Evolutionary conservation across 2,888 invertebrate species (phyloP), one percentile per base, ranked within the genome.

Genomic region (Ashinkailepas kermadecensis): DNA sequence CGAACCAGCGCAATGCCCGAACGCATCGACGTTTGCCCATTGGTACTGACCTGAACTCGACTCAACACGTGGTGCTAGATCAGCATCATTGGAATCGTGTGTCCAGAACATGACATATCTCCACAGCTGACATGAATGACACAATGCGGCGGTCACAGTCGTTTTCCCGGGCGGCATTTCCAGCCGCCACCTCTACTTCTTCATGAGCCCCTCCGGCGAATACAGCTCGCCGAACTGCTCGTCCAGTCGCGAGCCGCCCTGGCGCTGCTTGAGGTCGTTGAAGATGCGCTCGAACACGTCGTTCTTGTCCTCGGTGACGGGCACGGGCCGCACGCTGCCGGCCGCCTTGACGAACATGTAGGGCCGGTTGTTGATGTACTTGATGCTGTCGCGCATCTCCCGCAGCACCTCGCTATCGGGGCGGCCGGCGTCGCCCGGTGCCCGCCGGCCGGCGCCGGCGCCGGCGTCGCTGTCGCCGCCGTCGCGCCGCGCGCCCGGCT

Each of bases 171-270:
- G n/a, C n/a, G 39, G 15, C 7, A 39, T 78, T 81, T 25, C 83
- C 83, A 82, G 65, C 59, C 39, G 83, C 83, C 57, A 80, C 23
- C 11, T 81, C 25, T 67, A 67, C 25, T 67, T n/a, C 25, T 13
- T 10, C 67, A 67, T 25, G n/a, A 67, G 67, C 13, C 25, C 11
- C 2, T 74, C 74, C 21, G 74, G 54, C 6, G 54, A 54, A 9
- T 54, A 74, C 15, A 84, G 81, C n/a, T 83, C 83, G 21, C 82
- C 84, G 54, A 83, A 83, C 4, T 25, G 70, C 23, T 80, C 80
- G 23, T 83, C 83, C 18, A 83, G 74, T 82, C 83, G 83, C 18
- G 81, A 80, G 57, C 83, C 59, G 74, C 18, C 54, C 21, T 54
- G 74, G 54, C 74, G 39, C 74, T 74, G 54, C 74, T 74, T 74